phyloP scores from a whole-genome alignment of 2,888 invertebrate species.

The Ceraclea dissimilis region DNA sequence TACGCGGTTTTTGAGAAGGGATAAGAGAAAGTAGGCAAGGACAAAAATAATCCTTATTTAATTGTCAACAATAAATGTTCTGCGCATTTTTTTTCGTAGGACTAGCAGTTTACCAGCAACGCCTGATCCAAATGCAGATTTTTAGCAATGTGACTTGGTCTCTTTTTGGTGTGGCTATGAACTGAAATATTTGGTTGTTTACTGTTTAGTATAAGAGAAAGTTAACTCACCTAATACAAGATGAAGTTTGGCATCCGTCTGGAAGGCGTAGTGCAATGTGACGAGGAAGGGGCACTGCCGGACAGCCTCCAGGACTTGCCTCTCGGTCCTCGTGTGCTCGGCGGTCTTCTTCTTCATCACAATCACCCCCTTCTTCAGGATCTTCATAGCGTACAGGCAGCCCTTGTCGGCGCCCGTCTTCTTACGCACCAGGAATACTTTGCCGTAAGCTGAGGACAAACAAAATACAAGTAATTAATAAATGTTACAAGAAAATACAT shows the following conservation, averaged over 20 bases:
- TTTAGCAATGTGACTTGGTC: too few species aligned
- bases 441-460: slow-evolving; percentile 72
- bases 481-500: too few species aligned
- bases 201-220: too few species aligned
- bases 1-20: too few species aligned
- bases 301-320: slow-evolving; percentile 93
- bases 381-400: slow-evolving; percentile 96
- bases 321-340: slow-evolving; percentile 94
- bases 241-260: slow-evolving; percentile 93
- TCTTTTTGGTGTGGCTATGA: too few species aligned
- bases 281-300: slow-evolving; percentile 93
- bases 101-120: background rate
- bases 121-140: background rate
- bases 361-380: slow-evolving; percentile 90
- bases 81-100: background rate
- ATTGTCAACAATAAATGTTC: background rate
- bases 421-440: slow-evolving; percentile 94
- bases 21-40: too few species aligned
- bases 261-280: slow-evolving; percentile 96
- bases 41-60: too few species aligned
- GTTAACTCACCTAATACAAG: slow-evolving; percentile 92
- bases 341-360: slow-evolving; percentile 92
- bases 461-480: slow-evolving; percentile 27
- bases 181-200: too few species aligned
- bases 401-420: slow-evolving; percentile 78